phyloP scores from a whole-genome alignment of 2,888 invertebrate species.

The Caenorhabditis sp. region DNA sequence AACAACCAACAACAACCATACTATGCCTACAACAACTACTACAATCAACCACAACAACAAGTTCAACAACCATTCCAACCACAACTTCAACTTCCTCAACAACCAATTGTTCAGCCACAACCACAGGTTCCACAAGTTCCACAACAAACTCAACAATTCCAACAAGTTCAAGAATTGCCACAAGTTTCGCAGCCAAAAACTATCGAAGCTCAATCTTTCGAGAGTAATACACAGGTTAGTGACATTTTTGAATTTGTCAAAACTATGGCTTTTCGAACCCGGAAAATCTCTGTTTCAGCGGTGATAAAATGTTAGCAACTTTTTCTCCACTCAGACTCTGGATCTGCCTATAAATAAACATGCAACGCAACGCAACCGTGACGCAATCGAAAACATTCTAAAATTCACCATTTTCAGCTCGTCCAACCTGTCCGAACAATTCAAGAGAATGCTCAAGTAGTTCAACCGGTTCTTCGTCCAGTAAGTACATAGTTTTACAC shows the following conservation, averaged over 20 bases:
- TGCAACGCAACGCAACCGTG: too few relatives aligned
- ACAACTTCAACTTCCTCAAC: constrained; percentile 1
- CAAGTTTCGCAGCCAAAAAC: constrained; percentile 4
- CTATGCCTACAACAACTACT: constrained; percentile 7
- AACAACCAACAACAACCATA: constrained; percentile 20
- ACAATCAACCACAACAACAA: constrained; percentile 14
- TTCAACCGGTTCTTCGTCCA: constrained; percentile 29
- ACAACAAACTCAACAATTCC: constrained; percentile 5
- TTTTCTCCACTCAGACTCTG: too few relatives aligned
- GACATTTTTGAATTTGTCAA: not conserved
- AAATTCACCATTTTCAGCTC: constrained; percentile 14
- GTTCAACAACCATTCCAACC: not conserved
- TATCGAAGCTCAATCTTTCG: constrained; percentile 33
- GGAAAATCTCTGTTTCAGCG: too few relatives aligned
- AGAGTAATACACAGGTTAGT: constrained; percentile 7
- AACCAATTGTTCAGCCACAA: constrained; percentile 9
- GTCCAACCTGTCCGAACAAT: constrained; percentile 37
- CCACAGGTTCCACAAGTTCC: constrained; percentile 5
- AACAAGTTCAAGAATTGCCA: not conserved
- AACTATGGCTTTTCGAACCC: too few relatives aligned
- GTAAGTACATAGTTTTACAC: constrained; percentile 1
- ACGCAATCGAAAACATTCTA: too few relatives aligned
- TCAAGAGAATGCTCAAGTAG: constrained; percentile 30
- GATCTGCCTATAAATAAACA: too few relatives aligned
- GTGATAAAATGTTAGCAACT: too few relatives aligned